These are phyloP conservation scores for Chlorops oryzae DNA, from an alignment of 1,140 invertebrate genomes.

Conservation along the genomic window DNA sequence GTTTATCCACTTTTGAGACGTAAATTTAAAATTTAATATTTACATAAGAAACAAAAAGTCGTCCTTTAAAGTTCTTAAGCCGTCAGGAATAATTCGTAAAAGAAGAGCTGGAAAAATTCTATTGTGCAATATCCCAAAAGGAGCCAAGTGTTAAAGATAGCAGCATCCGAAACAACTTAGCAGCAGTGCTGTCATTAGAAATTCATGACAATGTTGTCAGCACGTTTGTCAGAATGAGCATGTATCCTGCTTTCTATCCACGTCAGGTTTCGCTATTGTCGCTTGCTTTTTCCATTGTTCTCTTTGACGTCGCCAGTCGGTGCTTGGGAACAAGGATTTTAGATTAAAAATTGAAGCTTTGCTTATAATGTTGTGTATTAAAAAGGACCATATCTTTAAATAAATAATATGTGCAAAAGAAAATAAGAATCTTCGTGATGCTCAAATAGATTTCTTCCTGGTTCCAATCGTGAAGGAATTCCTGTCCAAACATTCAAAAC, in stretches of 20 bases:
- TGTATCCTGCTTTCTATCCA: not conserved
- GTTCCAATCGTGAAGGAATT: too few relatives aligned
- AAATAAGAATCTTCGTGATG: too few relatives aligned
- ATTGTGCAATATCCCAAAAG: too few relatives aligned
- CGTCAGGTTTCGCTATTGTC: not conserved
- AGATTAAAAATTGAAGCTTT: slow-evolving; percentile 44
- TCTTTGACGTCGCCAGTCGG: slow-evolving; percentile 2
- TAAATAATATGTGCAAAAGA: not conserved
- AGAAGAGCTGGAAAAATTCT: too few relatives aligned
- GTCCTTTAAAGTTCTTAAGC: too few relatives aligned
- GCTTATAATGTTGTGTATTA: slow-evolving; percentile 44
- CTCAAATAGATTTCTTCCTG: too few relatives aligned
- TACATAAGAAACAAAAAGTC: too few relatives aligned
- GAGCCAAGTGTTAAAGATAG: not conserved
- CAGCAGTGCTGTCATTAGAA: slow-evolving; percentile 35
- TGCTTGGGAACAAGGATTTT: slow-evolving; percentile 23
- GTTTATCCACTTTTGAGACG: too few relatives aligned
- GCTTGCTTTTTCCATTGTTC: not conserved
- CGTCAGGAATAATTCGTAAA: too few relatives aligned
- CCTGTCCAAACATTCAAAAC: too few relatives aligned
- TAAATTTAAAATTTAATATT: too few relatives aligned
- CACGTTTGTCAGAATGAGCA: slow-evolving; percentile 1
- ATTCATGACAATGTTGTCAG: slow-evolving; percentile 42
- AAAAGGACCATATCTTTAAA: slow-evolving; percentile 17
- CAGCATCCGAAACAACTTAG: slow-evolving; percentile 13